These are phyloP conservation scores for Nipponia nippon DNA, from an alignment of 2,113 vertebrate genomes.

Conservation along the genomic window DNA sequence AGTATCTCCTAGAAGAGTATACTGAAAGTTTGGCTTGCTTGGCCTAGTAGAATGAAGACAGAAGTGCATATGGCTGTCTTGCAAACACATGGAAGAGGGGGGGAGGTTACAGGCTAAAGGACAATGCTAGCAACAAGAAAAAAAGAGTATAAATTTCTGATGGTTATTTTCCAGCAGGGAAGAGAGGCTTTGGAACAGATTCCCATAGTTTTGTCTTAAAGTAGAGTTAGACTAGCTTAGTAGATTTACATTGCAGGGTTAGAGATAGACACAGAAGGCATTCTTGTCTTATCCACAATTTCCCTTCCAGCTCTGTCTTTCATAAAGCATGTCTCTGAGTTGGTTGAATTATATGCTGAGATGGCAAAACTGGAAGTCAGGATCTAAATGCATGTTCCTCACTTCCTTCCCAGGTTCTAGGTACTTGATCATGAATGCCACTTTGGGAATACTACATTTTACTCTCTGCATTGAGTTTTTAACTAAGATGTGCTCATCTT, in stretches of 20 bases:
- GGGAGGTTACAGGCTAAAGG: not conserved
- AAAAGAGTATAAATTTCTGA: not conserved
- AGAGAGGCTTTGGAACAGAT: not conserved
- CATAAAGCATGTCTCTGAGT: not conserved
- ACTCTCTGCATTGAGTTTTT: not conserved
- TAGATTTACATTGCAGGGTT: not conserved
- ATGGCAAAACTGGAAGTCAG: not conserved
- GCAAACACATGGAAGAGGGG: not conserved
- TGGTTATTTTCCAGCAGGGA: not conserved
- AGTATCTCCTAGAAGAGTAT: not conserved
- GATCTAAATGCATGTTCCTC: not conserved
- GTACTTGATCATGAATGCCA: not conserved
- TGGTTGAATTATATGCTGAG: not conserved
- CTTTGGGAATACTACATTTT: not conserved
- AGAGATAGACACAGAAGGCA: not conserved
- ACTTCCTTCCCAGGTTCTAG: not conserved
- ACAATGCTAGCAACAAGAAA: not conserved
- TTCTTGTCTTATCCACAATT: not conserved
- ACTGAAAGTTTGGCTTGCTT: not conserved
- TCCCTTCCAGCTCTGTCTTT: not conserved
- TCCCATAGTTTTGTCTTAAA: not conserved
- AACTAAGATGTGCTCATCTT: not conserved
- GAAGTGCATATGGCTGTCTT: not conserved
- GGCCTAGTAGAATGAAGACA: not conserved
- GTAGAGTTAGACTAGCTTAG: not conserved